phyloP scores from a whole-genome alignment of 2,113 vertebrate species.

The Agapornis roseicollis region DNA sequence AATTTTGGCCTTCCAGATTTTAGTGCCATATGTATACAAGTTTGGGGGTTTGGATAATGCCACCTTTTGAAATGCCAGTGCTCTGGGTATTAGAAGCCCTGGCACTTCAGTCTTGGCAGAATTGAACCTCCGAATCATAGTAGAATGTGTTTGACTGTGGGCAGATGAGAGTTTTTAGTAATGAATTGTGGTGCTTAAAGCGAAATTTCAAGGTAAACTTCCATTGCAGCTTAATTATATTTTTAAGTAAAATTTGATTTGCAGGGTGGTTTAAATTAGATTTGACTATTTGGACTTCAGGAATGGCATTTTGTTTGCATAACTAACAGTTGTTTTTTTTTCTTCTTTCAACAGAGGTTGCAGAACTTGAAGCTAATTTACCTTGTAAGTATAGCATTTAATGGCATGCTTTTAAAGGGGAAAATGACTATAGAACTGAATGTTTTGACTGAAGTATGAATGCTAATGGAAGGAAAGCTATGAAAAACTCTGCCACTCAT shows the following conservation, averaged over 20 bases:
- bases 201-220: neutral
- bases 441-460: neutral
- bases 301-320: neutral
- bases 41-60: neutral
- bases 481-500: neutral
- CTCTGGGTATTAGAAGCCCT: neutral
- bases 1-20: neutral
- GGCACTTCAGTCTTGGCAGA: neutral
- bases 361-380: conserved; percentile 96
- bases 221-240: neutral
- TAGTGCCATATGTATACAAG: neutral
- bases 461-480: neutral
- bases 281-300: neutral
- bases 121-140: neutral
- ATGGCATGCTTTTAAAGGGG: neutral
- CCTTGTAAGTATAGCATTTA: conserved; percentile 87
- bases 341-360: conserved; percentile 87
- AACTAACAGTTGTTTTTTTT: conserved; percentile 25
- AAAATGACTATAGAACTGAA: neutral
- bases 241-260: conserved; percentile 1
- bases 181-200: neutral
- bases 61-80: neutral
- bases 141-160: neutral
- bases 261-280: neutral
- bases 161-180: neutral